phyloP scores from a whole-genome alignment of 2,797 vertebrate species.

The Diglossa cyanea region DNA sequence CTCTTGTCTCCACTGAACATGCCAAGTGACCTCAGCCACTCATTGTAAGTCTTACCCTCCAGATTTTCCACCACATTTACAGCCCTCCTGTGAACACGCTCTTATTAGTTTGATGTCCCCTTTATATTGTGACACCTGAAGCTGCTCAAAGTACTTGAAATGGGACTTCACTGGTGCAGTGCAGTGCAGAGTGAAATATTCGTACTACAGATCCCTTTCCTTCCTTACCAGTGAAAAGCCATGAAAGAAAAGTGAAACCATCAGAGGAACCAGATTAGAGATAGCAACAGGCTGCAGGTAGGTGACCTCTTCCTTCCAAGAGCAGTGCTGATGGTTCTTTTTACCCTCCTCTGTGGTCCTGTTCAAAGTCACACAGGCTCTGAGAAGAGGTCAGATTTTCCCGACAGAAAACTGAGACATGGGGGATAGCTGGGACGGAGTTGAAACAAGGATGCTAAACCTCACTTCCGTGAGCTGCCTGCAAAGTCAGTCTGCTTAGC shows the following conservation, averaged over 20 bases:
- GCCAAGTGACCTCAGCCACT: neutral
- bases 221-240: neutral
- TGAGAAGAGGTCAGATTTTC: neutral
- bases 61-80: neutral
- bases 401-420: neutral
- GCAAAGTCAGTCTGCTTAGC: neutral
- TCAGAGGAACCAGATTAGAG: neutral
- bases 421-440: neutral
- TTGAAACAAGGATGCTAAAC: neutral
- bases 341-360: neutral
- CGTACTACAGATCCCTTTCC: fast-evolving
- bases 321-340: neutral
- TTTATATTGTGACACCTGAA: fast-evolving
- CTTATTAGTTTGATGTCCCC: neutral
- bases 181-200: neutral
- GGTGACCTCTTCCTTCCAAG: neutral
- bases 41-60: fast-evolving
- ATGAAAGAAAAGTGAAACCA: neutral
- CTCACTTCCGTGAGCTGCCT: fast-evolving
- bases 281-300: neutral
- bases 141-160: neutral
- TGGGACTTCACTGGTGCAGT: fast-evolving
- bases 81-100: neutral
- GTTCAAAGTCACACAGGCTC: neutral
- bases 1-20: neutral